Base-by-base conservation (phyloP, 2,888 invertebrate genomes). In the Melieria crassipennis region DNA sequence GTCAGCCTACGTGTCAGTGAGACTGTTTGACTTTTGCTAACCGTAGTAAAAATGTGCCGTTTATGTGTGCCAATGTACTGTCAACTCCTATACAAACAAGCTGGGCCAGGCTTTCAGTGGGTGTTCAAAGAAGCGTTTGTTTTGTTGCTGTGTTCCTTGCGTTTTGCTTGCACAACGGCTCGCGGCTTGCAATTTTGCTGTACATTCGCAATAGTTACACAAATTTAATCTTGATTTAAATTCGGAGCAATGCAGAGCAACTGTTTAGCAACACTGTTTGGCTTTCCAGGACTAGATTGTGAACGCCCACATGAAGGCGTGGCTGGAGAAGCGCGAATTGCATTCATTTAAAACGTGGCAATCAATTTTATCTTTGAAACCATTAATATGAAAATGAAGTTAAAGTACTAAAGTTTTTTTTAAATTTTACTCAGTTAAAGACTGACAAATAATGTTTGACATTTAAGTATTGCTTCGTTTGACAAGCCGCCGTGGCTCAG, bases 21-120 rank as follows among this genome's bases (percentile, higher is more conserved):
- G 10, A 55, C 64, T 55, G 52, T 65, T 65, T 65, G 64, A 65
- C 64, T 50, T 65, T 65, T 52, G 50, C 45, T 42, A 50, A 65
- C 64, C 64, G 13, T 55, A 65, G 55, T 55, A 16, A 50, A 55
- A 65, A 65, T 65, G 52, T 48, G 52, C 55, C 55, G 64, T 13
- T 55, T 65, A 55, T 10, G 52, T 64, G 50, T 50, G 63, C 5
- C 9, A 9, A 60, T 11, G 13, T 43, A 60, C 5, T 10, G 30
- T 30, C 30, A 30, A 30, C 30, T 30, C 2, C 42, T 7, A 13
- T 30, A 43, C 5, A 50, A 10, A 11, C 2, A 7, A 13, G 5
- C n/a, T 47, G 62, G 30, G 30, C 30, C 43, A 62, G 64, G 7
- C 55, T 50, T 65, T 4, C 64, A 11, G 2, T 50, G 63, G 30